Evolutionary conservation across 2,797 vertebrate species (phyloP).

Genomic region (Apogon talboti): DNA sequence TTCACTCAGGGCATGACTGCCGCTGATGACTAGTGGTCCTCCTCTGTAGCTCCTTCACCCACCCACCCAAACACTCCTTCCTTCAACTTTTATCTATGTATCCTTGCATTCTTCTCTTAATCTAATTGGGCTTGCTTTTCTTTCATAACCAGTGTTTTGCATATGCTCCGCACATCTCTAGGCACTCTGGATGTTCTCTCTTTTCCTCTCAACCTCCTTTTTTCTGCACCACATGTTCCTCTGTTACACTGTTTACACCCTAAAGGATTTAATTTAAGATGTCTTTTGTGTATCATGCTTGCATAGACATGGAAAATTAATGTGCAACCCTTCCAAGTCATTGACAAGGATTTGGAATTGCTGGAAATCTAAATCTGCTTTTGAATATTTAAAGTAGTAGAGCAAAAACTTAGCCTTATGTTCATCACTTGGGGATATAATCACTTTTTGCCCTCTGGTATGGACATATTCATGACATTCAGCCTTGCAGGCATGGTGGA

Average conservation of each 20-base stretch:
- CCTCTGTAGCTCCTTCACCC: constrained; percentile 2
- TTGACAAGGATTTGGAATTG: constrained; percentile 5
- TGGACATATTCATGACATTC: neutral
- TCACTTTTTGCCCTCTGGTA: constrained; percentile 7
- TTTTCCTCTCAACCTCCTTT: constrained; percentile 15
- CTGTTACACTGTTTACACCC: constrained; percentile 24
- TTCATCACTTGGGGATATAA: neutral
- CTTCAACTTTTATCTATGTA: constrained; percentile 16
- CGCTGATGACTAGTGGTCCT: constrained; percentile 15
- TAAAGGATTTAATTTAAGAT: constrained; percentile 28
- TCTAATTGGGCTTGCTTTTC: constrained; percentile 21
- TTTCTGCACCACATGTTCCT: constrained; percentile 29
- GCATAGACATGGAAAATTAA: constrained; percentile 28
- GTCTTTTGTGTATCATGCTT: constrained; percentile 26
- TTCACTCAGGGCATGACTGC: constrained; percentile 24
- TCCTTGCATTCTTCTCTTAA: constrained; percentile 2
- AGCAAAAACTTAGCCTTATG: neutral
- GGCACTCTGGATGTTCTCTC: constrained; percentile 3
- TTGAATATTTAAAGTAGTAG: constrained; percentile 19
- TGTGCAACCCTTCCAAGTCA: constrained; percentile 14
- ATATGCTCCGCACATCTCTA: constrained; percentile 4
- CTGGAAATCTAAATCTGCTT: constrained; percentile 12
- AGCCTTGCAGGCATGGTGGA: neutral
- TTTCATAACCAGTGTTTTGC: constrained; percentile 15
- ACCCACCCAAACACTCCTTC: constrained; percentile 1